Conservation (phyloP, 2,113 vertebrate genomes). For the Morphnarchus princeps region DNA sequence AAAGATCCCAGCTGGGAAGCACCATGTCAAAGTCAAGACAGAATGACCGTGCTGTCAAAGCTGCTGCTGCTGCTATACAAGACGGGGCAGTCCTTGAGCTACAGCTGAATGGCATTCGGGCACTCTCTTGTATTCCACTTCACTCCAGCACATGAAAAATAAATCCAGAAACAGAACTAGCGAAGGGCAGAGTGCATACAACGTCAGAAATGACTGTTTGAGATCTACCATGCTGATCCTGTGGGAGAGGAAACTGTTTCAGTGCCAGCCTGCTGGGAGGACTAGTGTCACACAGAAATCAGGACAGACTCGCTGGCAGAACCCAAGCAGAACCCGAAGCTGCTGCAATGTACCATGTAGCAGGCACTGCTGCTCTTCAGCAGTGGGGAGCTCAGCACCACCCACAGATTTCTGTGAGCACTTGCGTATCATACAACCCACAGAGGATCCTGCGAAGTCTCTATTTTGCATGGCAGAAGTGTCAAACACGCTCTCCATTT, state of each 20-base stretch:
- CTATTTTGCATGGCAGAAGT: not conserved
- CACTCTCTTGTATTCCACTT: not conserved
- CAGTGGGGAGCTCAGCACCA: not conserved
- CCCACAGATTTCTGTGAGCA: not conserved
- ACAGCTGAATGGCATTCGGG: not conserved
- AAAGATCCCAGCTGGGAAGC: not conserved
- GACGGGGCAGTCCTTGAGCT: not conserved
- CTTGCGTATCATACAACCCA: not conserved
- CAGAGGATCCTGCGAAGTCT: not conserved
- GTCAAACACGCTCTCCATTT: fast-evolving
- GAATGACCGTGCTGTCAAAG: not conserved
- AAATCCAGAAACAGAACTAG: not conserved
- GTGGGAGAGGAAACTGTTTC: not conserved
- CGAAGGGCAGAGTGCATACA: not conserved
- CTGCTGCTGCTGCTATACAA: not conserved
- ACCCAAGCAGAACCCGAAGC: not conserved
- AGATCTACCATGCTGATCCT: not conserved
- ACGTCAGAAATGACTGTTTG: not conserved
- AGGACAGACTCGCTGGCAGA: not conserved
- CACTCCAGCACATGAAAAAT: not conserved
- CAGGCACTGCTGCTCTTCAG: not conserved
- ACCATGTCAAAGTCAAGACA: not conserved
- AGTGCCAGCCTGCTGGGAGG: not conserved
- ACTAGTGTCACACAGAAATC: not conserved
- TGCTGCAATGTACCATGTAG: not conserved